Conservation (phyloP, 2,797 vertebrate genomes). For the Chaenodraco wilsoni region DNA sequence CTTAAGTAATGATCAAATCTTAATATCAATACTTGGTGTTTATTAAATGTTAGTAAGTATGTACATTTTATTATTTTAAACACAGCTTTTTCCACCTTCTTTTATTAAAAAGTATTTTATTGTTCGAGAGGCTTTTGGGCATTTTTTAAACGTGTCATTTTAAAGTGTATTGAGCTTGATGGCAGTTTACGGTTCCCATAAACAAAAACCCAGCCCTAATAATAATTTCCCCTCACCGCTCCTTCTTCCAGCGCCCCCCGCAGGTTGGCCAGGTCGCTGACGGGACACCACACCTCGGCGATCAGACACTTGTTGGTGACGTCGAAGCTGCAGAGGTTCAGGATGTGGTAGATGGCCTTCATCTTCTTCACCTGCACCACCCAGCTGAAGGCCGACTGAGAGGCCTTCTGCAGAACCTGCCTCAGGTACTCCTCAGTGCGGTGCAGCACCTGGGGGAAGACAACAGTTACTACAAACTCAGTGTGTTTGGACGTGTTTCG, state of each 20-base stretch:
- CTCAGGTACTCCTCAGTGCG: constrained; percentile 95
- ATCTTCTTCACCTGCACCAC: constrained; percentile 96
- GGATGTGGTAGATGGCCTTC: constrained; percentile 97
- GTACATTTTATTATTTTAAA: no score
- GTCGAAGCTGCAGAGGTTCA: constrained; percentile 97
- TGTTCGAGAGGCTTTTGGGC: no score
- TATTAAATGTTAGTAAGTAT: no score
- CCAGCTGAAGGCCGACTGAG: constrained; percentile 90
- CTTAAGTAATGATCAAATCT: no score
- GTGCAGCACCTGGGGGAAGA: constrained; percentile 88
- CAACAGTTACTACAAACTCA: background rate
- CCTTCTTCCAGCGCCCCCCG: constrained; percentile 92
- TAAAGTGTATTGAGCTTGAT: background rate
- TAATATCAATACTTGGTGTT: no score
- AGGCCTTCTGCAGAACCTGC: constrained; percentile 94
- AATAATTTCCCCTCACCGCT: constrained; percentile 80
- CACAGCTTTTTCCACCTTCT: no score
- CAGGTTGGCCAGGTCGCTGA: constrained; percentile 89
- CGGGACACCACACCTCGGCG: constrained; percentile 97
- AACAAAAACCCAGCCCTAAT: background rate
- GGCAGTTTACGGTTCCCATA: background rate
- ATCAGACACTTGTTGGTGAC: constrained; percentile 99
- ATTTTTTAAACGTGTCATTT: no score
- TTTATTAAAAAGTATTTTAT: no score
- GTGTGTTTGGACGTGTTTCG: no score